A percentile compares a stretch with the other conserved stretches of the same genome.
phyloP scores from a whole-genome alignment of 2,888 invertebrate species.

The Nomada goodeniana region DNA sequence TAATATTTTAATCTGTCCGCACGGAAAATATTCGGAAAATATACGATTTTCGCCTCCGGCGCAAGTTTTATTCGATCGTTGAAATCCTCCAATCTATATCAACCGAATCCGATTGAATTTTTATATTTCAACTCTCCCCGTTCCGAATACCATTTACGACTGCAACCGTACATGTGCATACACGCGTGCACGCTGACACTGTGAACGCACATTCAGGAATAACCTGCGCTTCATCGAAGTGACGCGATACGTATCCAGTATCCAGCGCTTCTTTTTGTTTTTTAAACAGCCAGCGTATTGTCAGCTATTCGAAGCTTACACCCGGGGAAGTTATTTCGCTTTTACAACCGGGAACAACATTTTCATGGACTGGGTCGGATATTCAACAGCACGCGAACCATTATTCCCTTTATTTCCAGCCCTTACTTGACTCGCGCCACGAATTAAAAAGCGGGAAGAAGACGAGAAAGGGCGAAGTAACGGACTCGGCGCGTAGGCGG shows the following conservation, averaged over 20 bases:
- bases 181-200: neutral
- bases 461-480: conserved; percentile 61
- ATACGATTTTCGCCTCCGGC: no score
- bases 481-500: conserved; percentile 15
- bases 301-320: conserved; percentile 39
- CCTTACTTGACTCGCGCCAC: conserved; percentile 46
- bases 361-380: conserved; percentile 32
- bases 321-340: conserved; percentile 24
- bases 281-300: conserved; percentile 33
- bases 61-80: no score
- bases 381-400: conserved; percentile 48
- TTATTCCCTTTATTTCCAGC: conserved; percentile 53
- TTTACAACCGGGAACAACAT: conserved; percentile 45
- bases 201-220: neutral
- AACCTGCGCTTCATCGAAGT: neutral
- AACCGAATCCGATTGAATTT: no score
- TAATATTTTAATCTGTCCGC: no score
- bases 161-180: no score
- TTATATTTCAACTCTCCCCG: no score
- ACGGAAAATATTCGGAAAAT: no score
- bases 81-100: no score
- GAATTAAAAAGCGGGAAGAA: conserved; percentile 59
- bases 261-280: neutral
- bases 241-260: neutral
- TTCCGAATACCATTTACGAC: no score